Conservation (phyloP, 2,888 invertebrate genomes). For the Hypomecis punctinalis region DNA sequence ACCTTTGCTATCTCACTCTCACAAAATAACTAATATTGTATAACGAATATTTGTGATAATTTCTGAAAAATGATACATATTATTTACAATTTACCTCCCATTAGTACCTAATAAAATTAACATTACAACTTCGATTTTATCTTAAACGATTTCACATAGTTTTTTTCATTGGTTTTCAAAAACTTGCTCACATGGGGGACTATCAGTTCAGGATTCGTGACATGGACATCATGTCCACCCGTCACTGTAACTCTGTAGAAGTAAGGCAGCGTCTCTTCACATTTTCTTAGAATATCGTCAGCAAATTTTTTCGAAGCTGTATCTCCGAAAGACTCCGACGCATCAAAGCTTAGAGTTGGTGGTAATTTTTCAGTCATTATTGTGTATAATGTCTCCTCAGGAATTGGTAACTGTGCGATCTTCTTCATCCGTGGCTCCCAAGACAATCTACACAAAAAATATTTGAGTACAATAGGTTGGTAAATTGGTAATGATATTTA, state of each 20-base stretch:
- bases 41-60: too few relatives aligned
- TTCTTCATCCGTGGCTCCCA: conserved; percentile 65
- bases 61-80: too few relatives aligned
- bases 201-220: conserved; percentile 79
- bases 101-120: background rate
- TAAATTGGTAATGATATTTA: too few relatives aligned
- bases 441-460: conserved; percentile 54
- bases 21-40: too few relatives aligned
- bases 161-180: conserved; percentile 49
- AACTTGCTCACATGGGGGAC: conserved; percentile 65
- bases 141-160: conserved; percentile 7
- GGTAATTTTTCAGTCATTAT: conserved; percentile 52
- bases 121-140: conserved; percentile 49
- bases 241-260: conserved; percentile 57
- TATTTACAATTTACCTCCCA: too few relatives aligned
- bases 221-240: conserved; percentile 86
- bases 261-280: conserved; percentile 48
- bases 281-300: conserved; percentile 49
- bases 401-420: conserved; percentile 45
- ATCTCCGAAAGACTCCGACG: conserved; percentile 47
- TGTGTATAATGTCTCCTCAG: conserved; percentile 55
- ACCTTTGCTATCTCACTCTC: too few relatives aligned
- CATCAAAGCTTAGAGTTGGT: conserved; percentile 56
- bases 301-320: conserved; percentile 46
- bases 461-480: too few relatives aligned